Evolutionary conservation across 2,888 invertebrate species (phyloP), one percentile per base, ranked within the genome.

Genomic region (Zaprionus lineosus): DNA sequence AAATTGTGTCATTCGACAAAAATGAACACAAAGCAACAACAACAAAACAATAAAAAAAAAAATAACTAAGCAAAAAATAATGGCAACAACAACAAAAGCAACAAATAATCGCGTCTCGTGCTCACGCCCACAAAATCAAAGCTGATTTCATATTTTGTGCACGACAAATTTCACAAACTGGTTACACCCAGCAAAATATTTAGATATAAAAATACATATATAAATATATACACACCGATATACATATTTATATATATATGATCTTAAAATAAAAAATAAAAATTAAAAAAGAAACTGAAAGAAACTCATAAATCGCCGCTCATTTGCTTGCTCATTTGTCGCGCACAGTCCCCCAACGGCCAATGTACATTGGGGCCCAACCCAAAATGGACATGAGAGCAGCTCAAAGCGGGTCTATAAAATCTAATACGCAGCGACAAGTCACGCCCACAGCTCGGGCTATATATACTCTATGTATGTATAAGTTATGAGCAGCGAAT

Each of bases 241-340:
- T 15, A 19, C 4, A 24, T 37, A 31, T 31, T 37, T 28, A 39
- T 28, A 43, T 53, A 61, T 19, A 64, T 53, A 73, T 74, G 72
- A 73, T 64, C 34, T 60, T 72, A 63, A 61, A 61, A 57, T 40
- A 52, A 66, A 64, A 63, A 74, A 76, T 64, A 65, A 53, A 63
- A 72, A 37, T 34, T 18, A 43, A 41, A 39, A 15, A 34, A 53
- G 33, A 46, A 41, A 33, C 39, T 18, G 36, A 29, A 58, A 46
- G 29, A 59, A 48, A 59, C 51, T 64, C 58, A 70, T 70, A 70
- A 71, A 70, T 69, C 55, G 65, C 26, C 64, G 74, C 74, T 75
- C 74, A 77, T 81, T 77, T 77, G 81, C 59, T 81, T 81, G 77
- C 65, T 57, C 62, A 77, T 74, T 75, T 73, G 78, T 78, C 75